These are phyloP conservation scores for Stichodactyla mertensii DNA, from an alignment of 64 coral and sea anemone species.

Conservation along the genomic window DNA sequence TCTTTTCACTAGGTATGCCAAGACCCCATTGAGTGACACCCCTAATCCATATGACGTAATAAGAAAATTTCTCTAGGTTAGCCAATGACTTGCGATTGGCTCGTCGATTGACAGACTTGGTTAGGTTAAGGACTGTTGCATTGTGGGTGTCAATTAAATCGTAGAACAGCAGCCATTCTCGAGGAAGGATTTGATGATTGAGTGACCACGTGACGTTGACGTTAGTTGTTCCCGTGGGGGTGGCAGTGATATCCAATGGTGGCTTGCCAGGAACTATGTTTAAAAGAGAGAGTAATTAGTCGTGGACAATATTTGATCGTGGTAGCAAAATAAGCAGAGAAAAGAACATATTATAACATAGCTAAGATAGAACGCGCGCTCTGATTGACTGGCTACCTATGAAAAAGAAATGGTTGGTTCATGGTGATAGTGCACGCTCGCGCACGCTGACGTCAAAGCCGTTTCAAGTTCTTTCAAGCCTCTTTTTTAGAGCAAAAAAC, in stretches of 20 bases:
- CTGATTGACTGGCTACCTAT: too few species aligned
- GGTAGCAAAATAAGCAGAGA: too few species aligned
- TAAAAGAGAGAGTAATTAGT: not conserved
- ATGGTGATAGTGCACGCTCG: too few species aligned
- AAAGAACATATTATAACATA: too few species aligned
- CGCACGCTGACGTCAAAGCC: too few species aligned
- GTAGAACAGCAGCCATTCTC: not conserved
- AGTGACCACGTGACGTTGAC: constrained; percentile 45
- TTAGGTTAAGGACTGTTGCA: not conserved
- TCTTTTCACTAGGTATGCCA: not conserved
- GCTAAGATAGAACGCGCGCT: too few species aligned
- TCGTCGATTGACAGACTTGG: not conserved
- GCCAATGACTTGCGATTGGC: constrained; percentile 1
- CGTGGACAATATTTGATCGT: not conserved
- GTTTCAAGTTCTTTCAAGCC: too few species aligned
- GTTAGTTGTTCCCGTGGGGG: constrained; percentile 62
- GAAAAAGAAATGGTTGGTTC: too few species aligned
- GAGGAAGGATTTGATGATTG: constrained; percentile 25
- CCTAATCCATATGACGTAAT: constrained; percentile 22
- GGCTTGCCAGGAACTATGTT: constrained; percentile 63
- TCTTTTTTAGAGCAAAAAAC: too few species aligned
- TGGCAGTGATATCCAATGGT: constrained; percentile 22
- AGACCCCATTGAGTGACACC: constrained; percentile 28
- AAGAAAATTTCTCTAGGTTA: constrained; percentile 14
- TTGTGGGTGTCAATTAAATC: not conserved